Evolutionary conservation across 2,797 vertebrate genomes (phyloP).

Genomic region (Pangasius macronema): DNA sequence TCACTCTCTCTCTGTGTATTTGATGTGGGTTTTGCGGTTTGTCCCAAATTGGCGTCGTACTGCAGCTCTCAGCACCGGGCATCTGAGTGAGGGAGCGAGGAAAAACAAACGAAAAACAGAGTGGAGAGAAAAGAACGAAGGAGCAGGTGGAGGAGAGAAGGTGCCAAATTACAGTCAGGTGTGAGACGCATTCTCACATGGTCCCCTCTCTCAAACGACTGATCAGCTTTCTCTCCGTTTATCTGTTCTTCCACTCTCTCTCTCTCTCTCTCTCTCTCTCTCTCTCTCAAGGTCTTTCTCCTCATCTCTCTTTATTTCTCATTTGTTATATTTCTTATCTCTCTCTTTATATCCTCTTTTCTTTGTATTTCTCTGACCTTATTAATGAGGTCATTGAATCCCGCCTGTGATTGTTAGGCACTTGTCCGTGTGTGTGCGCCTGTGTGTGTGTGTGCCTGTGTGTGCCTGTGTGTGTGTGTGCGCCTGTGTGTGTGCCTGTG

Average conservation of each 20-base stretch:
- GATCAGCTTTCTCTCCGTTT: not conserved
- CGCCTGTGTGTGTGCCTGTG: slow-evolving; percentile 7
- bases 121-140: slow-evolving; percentile 50
- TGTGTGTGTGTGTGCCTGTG: slow-evolving; percentile 11
- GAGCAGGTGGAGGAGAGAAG: slow-evolving; percentile 66
- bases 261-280: not conserved
- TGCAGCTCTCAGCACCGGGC: slow-evolving; percentile 50
- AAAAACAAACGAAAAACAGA: slow-evolving; percentile 36
- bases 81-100: slow-evolving; percentile 45
- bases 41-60: slow-evolving; percentile 62
- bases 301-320: not conserved
- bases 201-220: not conserved
- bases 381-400: not conserved
- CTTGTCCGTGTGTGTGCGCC: slow-evolving; percentile 5
- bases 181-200: slow-evolving; percentile 45
- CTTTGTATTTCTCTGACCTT: not conserved
- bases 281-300: not conserved
- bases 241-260: not conserved
- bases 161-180: slow-evolving; percentile 67
- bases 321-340: too few species aligned
- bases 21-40: slow-evolving; percentile 61
- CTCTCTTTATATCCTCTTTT: not conserved
- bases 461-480: not conserved
- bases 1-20: slow-evolving; percentile 45
- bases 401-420: not conserved